Conservation (phyloP, 1,140 invertebrate genomes). For the Ruditapes philippinarum region DNA sequence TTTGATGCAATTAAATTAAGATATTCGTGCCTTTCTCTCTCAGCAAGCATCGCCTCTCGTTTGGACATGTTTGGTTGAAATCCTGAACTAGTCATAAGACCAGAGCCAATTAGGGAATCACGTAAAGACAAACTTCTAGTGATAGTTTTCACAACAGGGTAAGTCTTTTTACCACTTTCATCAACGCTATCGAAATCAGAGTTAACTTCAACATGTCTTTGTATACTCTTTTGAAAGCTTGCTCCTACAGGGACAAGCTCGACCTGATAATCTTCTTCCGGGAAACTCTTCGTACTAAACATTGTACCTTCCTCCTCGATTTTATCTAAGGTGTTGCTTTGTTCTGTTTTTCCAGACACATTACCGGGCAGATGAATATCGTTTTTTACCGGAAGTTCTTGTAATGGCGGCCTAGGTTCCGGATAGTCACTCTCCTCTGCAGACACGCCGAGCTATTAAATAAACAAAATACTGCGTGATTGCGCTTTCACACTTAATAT, state of each 20-base stretch:
- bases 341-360: not conserved
- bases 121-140: not conserved
- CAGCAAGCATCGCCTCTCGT: conserved; percentile 36
- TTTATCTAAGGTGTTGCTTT: not conserved
- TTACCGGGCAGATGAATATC: not conserved
- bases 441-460: conserved; percentile 25
- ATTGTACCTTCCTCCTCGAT: not conserved
- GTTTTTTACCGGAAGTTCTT: not conserved
- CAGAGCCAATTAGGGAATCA: not conserved
- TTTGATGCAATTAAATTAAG: not conserved
- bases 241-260: conserved; percentile 51
- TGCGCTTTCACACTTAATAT: not conserved
- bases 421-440: conserved; percentile 52
- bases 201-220: not conserved
- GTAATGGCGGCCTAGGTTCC: not conserved
- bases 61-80: not conserved
- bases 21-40: conserved; percentile 21
- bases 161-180: not conserved
- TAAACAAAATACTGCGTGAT: not conserved
- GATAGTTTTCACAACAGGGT: not conserved
- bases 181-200: not conserved
- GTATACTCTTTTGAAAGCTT: conserved; percentile 17
- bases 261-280: not conserved
- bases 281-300: not conserved
- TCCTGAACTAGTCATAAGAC: not conserved